Evolutionary conservation across 2,797 vertebrate species (phyloP).

Genomic region (Hypotaenidia okinawae): DNA sequence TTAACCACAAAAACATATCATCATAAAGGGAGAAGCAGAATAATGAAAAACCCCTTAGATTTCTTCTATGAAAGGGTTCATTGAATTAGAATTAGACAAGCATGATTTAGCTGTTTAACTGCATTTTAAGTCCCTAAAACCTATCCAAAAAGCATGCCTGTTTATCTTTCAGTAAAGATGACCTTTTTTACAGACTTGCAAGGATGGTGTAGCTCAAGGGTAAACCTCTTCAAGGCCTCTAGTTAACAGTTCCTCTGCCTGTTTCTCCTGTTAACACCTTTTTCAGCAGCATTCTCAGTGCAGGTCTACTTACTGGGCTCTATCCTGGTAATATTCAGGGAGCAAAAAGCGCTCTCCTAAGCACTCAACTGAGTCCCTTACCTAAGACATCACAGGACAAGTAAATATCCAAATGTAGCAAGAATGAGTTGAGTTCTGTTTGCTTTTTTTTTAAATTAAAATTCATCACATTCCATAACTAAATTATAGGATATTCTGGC

Average conservation of each 20-base stretch:
- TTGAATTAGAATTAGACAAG: neutral
- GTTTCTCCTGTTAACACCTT: neutral
- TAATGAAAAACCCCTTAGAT: neutral
- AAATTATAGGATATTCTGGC: neutral
- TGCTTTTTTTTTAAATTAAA: neutral
- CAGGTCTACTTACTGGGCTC: neutral
- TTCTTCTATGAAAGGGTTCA: conserved; percentile 26
- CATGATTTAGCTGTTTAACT: neutral
- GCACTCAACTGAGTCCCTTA: neutral
- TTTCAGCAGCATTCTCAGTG: neutral
- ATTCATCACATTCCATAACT: neutral
- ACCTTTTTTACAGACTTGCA: neutral
- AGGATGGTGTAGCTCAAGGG: neutral
- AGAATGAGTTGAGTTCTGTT: neutral
- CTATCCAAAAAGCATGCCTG: neutral
- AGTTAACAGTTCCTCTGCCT: neutral
- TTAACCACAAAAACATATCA: neutral
- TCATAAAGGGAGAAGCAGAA: neutral
- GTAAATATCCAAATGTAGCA: neutral
- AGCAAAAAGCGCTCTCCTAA: neutral
- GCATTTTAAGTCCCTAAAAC: neutral
- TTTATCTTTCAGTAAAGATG: neutral
- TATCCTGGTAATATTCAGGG: neutral
- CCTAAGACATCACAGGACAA: neutral
- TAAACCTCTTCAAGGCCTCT: neutral